These are phyloP conservation scores for Phyllotis vaccarum DNA, from an alignment of 2,797 vertebrate genomes.

Conservation along the genomic window DNA sequence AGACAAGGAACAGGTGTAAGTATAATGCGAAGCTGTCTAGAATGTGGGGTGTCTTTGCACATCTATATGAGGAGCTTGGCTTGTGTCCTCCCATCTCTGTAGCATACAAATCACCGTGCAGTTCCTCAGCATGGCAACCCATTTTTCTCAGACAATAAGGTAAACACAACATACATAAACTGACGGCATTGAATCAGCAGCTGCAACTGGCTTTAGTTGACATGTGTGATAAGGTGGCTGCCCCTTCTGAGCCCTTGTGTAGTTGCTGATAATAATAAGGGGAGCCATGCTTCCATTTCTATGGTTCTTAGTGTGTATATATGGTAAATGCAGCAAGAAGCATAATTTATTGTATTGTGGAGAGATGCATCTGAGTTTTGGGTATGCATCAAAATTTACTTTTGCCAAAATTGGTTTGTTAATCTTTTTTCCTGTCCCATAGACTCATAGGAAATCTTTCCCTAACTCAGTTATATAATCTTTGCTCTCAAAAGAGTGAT, in stretches of 20 bases:
- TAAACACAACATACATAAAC: neutral
- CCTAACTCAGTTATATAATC: constrained; percentile 61
- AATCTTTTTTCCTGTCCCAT: constrained; percentile 68
- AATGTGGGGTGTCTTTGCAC: constrained; percentile 42
- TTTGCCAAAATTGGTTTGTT: constrained; percentile 82
- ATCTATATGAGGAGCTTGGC: neutral
- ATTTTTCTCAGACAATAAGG: constrained; percentile 50
- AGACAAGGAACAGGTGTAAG: constrained; percentile 77
- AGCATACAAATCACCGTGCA: neutral
- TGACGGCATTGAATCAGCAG: neutral
- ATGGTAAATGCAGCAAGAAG: constrained; percentile 63
- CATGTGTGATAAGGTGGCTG: neutral
- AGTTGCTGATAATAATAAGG: constrained; percentile 34
- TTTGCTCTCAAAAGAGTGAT: constrained; percentile 78
- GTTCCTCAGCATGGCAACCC: neutral
- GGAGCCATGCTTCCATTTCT: constrained; percentile 49
- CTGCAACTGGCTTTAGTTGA: neutral
- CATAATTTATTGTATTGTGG: constrained; percentile 79
- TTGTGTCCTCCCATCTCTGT: constrained; percentile 33
- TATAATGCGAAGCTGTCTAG: constrained; percentile 59
- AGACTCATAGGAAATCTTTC: constrained; percentile 79
- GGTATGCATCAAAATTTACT: constrained; percentile 80
- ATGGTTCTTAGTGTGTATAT: constrained; percentile 72
- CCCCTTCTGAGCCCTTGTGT: neutral
- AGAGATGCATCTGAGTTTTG: constrained; percentile 79